phyloP scores from a whole-genome alignment of 1,140 invertebrate genomes.

The Drosophila bifasciata region DNA sequence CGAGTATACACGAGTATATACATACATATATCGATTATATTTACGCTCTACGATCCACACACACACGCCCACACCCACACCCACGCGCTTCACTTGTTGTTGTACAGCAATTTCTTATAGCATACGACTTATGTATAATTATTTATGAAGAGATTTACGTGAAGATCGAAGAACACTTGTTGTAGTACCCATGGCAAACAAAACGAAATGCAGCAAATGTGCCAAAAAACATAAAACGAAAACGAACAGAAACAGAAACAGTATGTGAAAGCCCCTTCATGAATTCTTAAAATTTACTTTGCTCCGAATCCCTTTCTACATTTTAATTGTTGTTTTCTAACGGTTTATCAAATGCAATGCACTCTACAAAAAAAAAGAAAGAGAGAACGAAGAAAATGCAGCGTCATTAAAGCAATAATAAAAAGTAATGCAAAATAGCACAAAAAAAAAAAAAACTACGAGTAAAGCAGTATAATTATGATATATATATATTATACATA shows the following conservation, averaged over 20 bases:
- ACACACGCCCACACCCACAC: not conserved
- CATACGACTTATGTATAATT: constrained; percentile 54
- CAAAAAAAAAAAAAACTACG: constrained; percentile 52
- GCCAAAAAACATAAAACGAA: constrained; percentile 53
- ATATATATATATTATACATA: constrained; percentile 12
- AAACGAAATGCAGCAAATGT: constrained; percentile 63
- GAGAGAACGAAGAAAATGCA: constrained; percentile 24
- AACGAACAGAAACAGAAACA: constrained; percentile 22
- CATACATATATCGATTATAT: constrained; percentile 9
- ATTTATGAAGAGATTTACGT: constrained; percentile 64
- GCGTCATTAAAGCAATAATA: constrained; percentile 62
- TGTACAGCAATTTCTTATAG: constrained; percentile 68
- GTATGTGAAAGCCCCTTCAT: constrained; percentile 5
- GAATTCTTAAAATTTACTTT: constrained; percentile 26
- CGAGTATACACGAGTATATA: too few relatives aligned
- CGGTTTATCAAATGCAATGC: not conserved
- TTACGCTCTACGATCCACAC: constrained; percentile 22
- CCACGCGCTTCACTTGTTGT: constrained; percentile 74
- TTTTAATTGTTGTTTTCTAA: constrained; percentile 17
- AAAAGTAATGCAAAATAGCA: constrained; percentile 45
- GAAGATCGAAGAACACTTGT: constrained; percentile 37
- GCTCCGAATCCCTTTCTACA: constrained; percentile 4
- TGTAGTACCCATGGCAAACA: constrained; percentile 37
- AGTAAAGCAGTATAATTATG: constrained; percentile 23
- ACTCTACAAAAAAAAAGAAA: constrained; percentile 9